These are phyloP conservation scores for Oncorhynchus kisutch DNA, from an alignment of 2,113 vertebrate species.

Conservation along the genomic window DNA sequence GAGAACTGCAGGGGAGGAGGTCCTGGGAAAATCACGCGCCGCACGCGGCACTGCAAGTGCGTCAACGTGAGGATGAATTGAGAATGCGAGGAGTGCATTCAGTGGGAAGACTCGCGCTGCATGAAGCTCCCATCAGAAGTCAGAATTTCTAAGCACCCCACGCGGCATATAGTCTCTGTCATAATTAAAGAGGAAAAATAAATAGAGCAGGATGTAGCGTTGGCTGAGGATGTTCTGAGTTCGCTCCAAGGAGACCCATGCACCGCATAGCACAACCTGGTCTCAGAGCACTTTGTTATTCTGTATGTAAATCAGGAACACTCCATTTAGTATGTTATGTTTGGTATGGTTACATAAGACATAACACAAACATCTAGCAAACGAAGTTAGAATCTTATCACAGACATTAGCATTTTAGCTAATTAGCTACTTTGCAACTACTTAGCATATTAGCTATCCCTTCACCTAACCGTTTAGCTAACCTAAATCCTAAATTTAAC, in stretches of 20 bases:
- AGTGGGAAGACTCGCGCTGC: constrained; percentile 43
- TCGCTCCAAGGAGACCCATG: neutral
- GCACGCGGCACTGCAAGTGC: constrained; percentile 72
- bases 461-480: no score
- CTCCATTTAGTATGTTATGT: no score
- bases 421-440: no score
- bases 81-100: constrained; percentile 38
- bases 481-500: no score
- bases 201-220: constrained; percentile 35
- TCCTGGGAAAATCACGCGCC: constrained; percentile 61
- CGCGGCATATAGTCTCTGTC: constrained; percentile 21
- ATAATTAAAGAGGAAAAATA: constrained; percentile 44
- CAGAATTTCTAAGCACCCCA: constrained; percentile 25
- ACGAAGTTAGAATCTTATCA: no score
- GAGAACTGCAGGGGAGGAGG: constrained; percentile 44
- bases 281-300: no score
- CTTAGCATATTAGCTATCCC: no score
- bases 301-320: no score
- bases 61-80: constrained; percentile 72
- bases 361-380: no score
- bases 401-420: no score
- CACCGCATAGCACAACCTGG: no score
- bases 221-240: constrained; percentile 15
- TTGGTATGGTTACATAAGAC: no score
- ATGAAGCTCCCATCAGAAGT: constrained; percentile 27